These are phyloP conservation scores for Pogonophryne albipinna DNA, from an alignment of 2,797 vertebrate species.

Conservation along the genomic window DNA sequence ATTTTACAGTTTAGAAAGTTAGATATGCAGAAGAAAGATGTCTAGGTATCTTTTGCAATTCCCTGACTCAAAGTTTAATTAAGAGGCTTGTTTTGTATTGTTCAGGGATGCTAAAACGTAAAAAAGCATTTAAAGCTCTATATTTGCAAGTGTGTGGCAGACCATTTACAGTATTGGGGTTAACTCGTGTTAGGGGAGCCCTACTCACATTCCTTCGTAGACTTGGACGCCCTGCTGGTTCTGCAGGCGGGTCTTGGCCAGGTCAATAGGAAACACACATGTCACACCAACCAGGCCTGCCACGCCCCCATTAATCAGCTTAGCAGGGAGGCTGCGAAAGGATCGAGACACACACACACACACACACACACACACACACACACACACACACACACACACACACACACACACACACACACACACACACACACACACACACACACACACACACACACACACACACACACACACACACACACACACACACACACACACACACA, in stretches of 20 bases:
- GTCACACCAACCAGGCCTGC: constrained; percentile 93
- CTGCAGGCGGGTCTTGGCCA: constrained; percentile 94
- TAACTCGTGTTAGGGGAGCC: constrained; percentile 12
- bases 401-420: constrained; percentile 17
- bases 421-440: constrained; percentile 18
- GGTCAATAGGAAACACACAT: constrained; percentile 93
- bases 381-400: constrained; percentile 20
- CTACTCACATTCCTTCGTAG: constrained; percentile 92
- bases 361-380: constrained; percentile 17
- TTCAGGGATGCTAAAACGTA: neutral
- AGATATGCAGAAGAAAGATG: neutral
- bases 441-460: constrained; percentile 18
- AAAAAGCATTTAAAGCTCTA: neutral
- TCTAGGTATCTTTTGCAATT: neutral
- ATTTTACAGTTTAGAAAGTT: constrained; percentile 10
- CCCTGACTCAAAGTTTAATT: neutral
- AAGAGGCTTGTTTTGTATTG: neutral
- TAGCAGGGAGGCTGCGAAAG: constrained; percentile 87
- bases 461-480: constrained; percentile 14
- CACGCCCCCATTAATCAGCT: constrained; percentile 93
- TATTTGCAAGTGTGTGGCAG: constrained; percentile 4
- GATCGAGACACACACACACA: constrained; percentile 47
- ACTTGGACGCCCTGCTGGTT: constrained; percentile 90
- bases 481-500: constrained; percentile 18
- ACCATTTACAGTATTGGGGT: constrained; percentile 24